These are phyloP conservation scores for Perizoma flavofasciatum DNA, from an alignment of 2,888 invertebrate genomes.

Conservation along the genomic window DNA sequence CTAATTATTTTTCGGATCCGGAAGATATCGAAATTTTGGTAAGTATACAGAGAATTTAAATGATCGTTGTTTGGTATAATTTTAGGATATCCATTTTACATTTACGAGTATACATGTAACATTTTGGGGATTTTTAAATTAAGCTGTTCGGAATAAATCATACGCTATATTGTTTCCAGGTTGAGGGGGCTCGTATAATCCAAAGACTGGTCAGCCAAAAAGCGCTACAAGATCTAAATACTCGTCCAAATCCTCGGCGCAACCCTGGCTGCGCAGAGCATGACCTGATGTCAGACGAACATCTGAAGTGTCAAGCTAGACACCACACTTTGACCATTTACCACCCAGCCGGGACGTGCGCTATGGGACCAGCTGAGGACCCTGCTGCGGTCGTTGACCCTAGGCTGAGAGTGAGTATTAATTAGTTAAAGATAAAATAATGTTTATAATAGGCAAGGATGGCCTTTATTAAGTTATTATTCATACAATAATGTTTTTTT, in stretches of 20 bases:
- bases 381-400: conserved; percentile 88
- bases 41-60: conserved; percentile 50
- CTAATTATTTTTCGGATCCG: conserved; percentile 92
- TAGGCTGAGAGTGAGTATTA: conserved; percentile 68
- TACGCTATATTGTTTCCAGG: conserved; percentile 64
- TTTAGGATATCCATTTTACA: neutral
- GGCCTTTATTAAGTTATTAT: too few relatives aligned
- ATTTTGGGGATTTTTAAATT: neutral
- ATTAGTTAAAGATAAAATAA: too few relatives aligned
- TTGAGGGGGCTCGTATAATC: conserved; percentile 89
- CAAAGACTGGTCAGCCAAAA: conserved; percentile 84
- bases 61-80: neutral
- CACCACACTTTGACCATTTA: conserved; percentile 92
- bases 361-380: conserved; percentile 87
- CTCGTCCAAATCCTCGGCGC: conserved; percentile 85
- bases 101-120: neutral
- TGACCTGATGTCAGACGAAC: conserved; percentile 87
- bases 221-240: conserved; percentile 84
- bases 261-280: conserved; percentile 87
- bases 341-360: conserved; percentile 92
- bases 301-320: conserved; percentile 89
- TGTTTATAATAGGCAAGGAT: too few relatives aligned
- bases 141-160: too few relatives aligned
- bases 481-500: too few relatives aligned
- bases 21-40: conserved; percentile 89